phyloP scores from a whole-genome alignment of 2,113 vertebrate genomes.

The Alexandromys fortis region DNA sequence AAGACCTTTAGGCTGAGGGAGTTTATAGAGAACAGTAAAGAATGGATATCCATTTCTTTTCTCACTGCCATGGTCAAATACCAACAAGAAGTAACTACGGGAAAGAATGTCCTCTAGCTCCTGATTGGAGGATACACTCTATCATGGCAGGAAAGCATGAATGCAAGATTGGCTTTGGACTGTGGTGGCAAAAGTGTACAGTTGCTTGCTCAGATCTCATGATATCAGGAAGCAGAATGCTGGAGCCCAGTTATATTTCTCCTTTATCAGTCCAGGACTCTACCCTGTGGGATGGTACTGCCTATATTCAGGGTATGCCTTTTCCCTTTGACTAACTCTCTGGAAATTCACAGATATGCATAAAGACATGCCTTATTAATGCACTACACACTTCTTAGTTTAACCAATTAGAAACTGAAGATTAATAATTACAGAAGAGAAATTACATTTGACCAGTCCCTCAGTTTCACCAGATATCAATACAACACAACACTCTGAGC shows the following conservation, averaged over 20 bases:
- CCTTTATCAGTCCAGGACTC: background rate
- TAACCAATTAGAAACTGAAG: background rate
- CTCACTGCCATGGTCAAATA: background rate
- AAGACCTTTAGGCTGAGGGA: background rate
- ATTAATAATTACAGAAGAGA: background rate
- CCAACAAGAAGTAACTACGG: background rate
- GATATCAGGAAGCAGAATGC: background rate
- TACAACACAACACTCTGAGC: background rate
- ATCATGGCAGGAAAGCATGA: background rate
- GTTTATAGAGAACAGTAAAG: background rate
- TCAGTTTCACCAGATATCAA: background rate
- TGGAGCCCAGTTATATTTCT: background rate
- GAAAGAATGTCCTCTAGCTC: background rate
- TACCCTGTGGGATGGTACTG: background rate
- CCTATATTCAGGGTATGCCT: background rate
- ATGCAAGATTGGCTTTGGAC: no score
- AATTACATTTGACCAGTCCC: background rate
- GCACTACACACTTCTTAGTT: no score
- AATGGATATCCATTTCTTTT: background rate
- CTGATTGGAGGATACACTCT: background rate
- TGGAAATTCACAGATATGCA: background rate
- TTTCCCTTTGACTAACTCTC: background rate
- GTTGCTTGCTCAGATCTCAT: no score
- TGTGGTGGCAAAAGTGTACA: background rate
- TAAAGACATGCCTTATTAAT: background rate